Conservation (phyloP, 1,140 invertebrate species). For the Ceratitis capitata region DNA sequence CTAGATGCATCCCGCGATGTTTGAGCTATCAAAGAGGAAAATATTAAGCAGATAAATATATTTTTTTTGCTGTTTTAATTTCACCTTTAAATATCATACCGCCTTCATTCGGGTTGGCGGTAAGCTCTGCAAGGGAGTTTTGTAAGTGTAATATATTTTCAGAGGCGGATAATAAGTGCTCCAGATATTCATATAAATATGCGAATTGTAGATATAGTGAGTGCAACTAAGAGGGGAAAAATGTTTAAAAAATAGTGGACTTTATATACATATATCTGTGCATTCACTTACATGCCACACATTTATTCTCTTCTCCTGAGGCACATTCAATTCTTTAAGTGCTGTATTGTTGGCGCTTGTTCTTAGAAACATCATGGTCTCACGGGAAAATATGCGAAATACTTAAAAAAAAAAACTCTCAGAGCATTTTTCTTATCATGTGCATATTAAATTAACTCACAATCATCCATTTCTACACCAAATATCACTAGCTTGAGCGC, state of each 20-base stretch:
- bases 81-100: neutral
- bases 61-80: neutral
- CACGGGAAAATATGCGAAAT: neutral
- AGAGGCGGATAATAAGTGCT: neutral
- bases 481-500: neutral
- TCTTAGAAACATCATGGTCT: neutral
- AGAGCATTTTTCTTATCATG: no score
- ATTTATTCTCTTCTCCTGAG: neutral
- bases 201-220: neutral
- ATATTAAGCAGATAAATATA: neutral
- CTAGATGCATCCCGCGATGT: neutral
- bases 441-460: no score
- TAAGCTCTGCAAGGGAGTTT: neutral
- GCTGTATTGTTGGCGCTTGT: neutral
- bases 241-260: no score
- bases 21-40: neutral
- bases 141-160: neutral
- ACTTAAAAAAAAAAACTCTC: neutral
- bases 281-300: neutral
- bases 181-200: neutral
- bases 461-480: neutral
- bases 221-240: no score
- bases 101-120: neutral
- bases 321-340: neutral
- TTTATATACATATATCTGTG: no score